A percentile compares a stretch with the other conserved stretches of the same genome.
Conservation (phyloP, 2,797 vertebrate species). For the Phrynocephalus guinanensis region DNA sequence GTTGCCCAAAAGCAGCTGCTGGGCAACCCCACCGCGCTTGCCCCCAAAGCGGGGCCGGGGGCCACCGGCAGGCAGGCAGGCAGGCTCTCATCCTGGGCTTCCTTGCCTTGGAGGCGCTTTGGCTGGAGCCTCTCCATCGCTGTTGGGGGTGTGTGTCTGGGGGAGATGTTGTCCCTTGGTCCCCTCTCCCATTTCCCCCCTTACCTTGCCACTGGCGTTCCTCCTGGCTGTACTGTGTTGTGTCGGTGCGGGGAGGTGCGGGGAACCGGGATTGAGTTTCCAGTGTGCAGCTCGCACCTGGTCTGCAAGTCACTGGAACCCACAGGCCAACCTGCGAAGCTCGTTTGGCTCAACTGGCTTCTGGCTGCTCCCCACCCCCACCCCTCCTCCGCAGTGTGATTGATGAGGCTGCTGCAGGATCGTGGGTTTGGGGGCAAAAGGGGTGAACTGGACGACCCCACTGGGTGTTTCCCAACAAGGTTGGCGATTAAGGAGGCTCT, state of each 20-base stretch:
- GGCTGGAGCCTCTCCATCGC: background rate
- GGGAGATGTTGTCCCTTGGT: no score
- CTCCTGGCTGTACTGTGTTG: no score
- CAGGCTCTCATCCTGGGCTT: no score
- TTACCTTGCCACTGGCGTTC: background rate
- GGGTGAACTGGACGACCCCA: background rate
- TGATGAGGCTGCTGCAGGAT: background rate
- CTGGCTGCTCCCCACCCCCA: background rate
- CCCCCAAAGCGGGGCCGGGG: no score
- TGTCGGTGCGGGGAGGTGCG: background rate
- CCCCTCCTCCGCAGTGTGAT: background rate
- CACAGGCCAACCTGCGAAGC: background rate
- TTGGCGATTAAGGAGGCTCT: background rate
- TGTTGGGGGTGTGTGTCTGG: no score
- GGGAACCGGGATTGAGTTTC: background rate
- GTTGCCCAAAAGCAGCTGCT: no score
- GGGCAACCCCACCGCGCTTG: no score
- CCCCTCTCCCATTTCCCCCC: background rate
- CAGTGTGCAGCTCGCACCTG: background rate
- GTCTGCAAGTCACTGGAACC: background rate
- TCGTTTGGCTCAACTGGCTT: rapidly evolving
- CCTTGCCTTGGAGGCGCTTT: background rate
- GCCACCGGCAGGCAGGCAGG: no score
- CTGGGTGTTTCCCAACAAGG: background rate
- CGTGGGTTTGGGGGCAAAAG: background rate